Evolutionary conservation across 2,113 vertebrate genomes (phyloP).

Genomic region (Tragulus kanchil): DNA sequence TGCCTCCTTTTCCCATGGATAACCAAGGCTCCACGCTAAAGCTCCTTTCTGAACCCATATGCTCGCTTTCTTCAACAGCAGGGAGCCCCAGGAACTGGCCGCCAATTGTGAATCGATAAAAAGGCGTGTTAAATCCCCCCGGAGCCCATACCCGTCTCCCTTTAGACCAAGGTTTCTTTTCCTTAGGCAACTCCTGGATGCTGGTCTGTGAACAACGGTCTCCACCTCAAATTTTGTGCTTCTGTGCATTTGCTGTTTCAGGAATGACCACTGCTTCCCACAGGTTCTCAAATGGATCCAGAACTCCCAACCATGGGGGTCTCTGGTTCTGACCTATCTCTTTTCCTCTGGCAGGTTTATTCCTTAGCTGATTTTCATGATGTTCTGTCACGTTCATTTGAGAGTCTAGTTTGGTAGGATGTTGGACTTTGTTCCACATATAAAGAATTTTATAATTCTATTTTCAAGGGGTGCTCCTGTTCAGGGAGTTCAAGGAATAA

Average conservation of each 20-base stretch:
- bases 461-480: constrained; percentile 17
- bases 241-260: constrained; percentile 25
- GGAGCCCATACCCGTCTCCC: not conserved
- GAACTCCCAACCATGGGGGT: not conserved
- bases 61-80: not conserved
- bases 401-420: not conserved
- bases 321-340: not conserved
- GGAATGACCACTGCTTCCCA: not conserved
- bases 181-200: not conserved
- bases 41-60: not conserved
- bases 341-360: not conserved
- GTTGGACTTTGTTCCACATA: not conserved
- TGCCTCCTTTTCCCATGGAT: not conserved
- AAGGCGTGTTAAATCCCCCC: not conserved
- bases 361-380: not conserved
- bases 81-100: not conserved
- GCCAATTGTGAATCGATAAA: not conserved
- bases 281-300: not conserved
- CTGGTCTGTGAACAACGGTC: not conserved
- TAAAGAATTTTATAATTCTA: constrained; percentile 28
- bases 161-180: not conserved
- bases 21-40: not conserved
- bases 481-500: not conserved
- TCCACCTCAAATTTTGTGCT: not conserved
- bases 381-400: not conserved